Evolutionary conservation across 2,113 vertebrate species (phyloP), one percentile per base, ranked within the genome.

Genomic region (Bos taurus): DNA sequence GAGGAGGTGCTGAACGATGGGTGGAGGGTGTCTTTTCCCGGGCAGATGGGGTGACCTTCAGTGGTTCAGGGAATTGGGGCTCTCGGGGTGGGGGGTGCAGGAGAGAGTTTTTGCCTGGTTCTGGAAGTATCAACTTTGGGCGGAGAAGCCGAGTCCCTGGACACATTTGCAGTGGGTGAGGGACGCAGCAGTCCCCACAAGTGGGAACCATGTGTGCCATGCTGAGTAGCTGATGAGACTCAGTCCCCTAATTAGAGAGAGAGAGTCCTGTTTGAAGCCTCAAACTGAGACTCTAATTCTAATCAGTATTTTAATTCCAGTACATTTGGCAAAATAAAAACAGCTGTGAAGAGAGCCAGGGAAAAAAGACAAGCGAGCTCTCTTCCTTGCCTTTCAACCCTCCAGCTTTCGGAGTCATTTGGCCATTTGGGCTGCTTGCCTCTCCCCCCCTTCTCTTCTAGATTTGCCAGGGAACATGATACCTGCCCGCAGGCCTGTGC

Each of bases 271-370:
- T 97, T 97, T 97, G 95, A 98, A 98, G 94, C 52, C 74, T 98
- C 92, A 96, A 90, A 90, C 57, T 6, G 50, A 95, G 25, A 94
- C 94, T 98, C 86, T 86, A 97, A 96, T 98, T 98, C 97, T 97
- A 98, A 97, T 97, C 97, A 96, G 97, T 52, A 82, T 78, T 98
- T 95, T 88, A 97, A 98, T 98, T 98, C 98, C 96, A 88, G 94
- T 94, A 95, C 96, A 98, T 97, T 95, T 81, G 83, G 93, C 88
- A 98, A 98, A 99, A 98, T 36, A 97, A 98, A 97, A 96, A 23
- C 96, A 97, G 40, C 94, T 92, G 97, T 93, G 90, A 98, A 81
- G 97, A 97, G 12, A 86, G 91, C 93, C 67, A 77, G 12, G 7
- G 50, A 56, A 88, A 80, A 81, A 90, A 80, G 48, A 96, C 14